Base-by-base conservation (phyloP, 2,797 vertebrate genomes). In the Champsocephalus esox region DNA sequence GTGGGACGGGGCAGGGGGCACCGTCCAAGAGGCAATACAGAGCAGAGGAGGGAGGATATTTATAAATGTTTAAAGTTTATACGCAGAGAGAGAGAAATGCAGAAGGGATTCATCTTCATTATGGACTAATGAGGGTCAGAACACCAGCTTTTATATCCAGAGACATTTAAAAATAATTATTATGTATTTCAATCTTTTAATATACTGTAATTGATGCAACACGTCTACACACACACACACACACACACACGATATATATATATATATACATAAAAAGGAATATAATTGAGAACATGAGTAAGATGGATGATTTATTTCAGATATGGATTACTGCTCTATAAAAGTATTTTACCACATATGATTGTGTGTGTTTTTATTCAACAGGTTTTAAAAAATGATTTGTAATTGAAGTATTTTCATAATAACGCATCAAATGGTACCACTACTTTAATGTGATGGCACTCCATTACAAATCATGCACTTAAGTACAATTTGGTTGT, bases 121-220 rank as follows among this genome's bases (percentile, higher is more conserved):
- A 81, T 93, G 91, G 94, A 94, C 81, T 89, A 91, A 95, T 94
- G 93, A 95, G 92, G 93, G 93, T 94, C 91, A 93, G 93, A 93
- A 94, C 94, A 95, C 95, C 94, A 95, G 94, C 94, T 95, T 95
- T 95, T 95, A 90, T 95, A 94, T 87, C 72, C 82, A 90, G 88
- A 92, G 84, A 92, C 79, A 84, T 89, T 92, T 76, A 73, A 92
- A 92, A 79, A 89, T 12, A 87, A 83, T 87, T 86, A 92, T 87
- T 90, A 93, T 90, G 80, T 88, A 91, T 89, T 88, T 82, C 88
- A 90, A 91, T 83, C 58, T 90, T 93, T 93, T 91, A 91, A 56
- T 87, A 88, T 87, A 76, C 45, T 84, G 72, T 87, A 84, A 90
- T 81, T 89, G 85, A 90, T 75, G 59, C 89, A 74, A 79, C 76